These are phyloP conservation scores for Saccostrea echinata DNA, from an alignment of 1,140 invertebrate genomes.

Conservation along the genomic window DNA sequence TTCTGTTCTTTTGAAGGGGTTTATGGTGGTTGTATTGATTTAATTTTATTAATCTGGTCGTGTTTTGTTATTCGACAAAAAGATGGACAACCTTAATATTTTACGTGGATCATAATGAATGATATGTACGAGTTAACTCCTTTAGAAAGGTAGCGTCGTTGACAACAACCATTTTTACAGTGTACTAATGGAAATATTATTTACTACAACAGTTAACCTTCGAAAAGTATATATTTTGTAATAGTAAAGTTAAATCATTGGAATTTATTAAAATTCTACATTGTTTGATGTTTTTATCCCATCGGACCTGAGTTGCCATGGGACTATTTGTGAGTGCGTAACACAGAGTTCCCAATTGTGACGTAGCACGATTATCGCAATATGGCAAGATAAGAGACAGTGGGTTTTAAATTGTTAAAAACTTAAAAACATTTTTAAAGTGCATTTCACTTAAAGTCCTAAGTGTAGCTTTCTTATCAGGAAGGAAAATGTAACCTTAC, in stretches of 20 bases:
- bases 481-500: conserved; percentile 1
- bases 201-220: not conserved
- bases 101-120: not conserved
- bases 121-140: not conserved
- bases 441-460: not conserved
- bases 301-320: not conserved
- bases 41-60: no score
- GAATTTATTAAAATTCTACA: not conserved
- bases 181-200: not conserved
- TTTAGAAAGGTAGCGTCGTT: not conserved
- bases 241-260: not conserved
- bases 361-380: not conserved
- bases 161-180: not conserved
- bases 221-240: not conserved
- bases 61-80: no score
- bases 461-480: conserved; percentile 19
- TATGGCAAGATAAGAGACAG: conserved; percentile 12
- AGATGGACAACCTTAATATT: not conserved
- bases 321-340: conserved; percentile 5
- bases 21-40: no score
- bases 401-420: conserved; percentile 38
- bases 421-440: conserved; percentile 24
- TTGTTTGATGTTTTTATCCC: not conserved
- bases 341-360: not conserved
- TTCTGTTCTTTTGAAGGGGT: no score